Percentiles rank a stretch among this genome's conserved stretches.
These are phyloP conservation scores for Scatophagus argus DNA, from an alignment of 2,113 vertebrate species.

Conservation along the genomic window DNA sequence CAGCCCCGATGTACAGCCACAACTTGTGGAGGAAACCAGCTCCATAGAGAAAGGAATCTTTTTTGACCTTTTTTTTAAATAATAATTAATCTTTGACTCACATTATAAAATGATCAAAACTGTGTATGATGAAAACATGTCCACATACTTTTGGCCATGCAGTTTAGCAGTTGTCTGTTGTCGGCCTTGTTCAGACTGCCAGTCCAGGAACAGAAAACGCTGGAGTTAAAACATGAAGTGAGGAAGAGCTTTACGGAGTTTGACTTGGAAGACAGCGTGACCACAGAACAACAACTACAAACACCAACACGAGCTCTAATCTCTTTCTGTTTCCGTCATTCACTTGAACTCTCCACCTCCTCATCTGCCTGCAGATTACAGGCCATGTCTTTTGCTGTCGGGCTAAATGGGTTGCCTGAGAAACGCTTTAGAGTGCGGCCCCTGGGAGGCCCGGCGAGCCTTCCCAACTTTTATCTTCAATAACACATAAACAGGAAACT, in stretches of 20 bases:
- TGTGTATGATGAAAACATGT: too few species aligned
- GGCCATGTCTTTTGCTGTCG: constrained; percentile 28
- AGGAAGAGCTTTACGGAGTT: background rate
- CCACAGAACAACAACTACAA: background rate
- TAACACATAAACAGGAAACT: constrained; percentile 40
- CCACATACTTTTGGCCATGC: too few species aligned
- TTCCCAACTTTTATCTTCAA: constrained; percentile 56
- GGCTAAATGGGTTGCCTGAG: constrained; percentile 42
- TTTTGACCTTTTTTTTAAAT: too few species aligned
- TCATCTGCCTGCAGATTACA: constrained; percentile 29
- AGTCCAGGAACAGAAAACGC: background rate
- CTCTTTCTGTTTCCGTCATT: background rate
- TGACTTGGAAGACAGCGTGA: background rate
- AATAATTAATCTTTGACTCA: too few species aligned
- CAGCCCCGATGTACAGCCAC: too few species aligned
- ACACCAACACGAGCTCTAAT: background rate
- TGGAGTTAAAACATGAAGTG: background rate
- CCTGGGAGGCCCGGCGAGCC: constrained; percentile 16
- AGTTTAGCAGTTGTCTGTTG: too few species aligned
- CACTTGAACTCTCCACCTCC: constrained; percentile 10
- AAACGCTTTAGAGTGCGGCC: constrained; percentile 34
- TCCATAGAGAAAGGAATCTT: too few species aligned
- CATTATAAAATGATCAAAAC: too few species aligned
- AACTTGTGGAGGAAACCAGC: too few species aligned
- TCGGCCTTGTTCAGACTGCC: too few species aligned